Evolutionary conservation across 1,140 invertebrate genomes (phyloP).

Genomic region (Chrysomallon squamiferum): DNA sequence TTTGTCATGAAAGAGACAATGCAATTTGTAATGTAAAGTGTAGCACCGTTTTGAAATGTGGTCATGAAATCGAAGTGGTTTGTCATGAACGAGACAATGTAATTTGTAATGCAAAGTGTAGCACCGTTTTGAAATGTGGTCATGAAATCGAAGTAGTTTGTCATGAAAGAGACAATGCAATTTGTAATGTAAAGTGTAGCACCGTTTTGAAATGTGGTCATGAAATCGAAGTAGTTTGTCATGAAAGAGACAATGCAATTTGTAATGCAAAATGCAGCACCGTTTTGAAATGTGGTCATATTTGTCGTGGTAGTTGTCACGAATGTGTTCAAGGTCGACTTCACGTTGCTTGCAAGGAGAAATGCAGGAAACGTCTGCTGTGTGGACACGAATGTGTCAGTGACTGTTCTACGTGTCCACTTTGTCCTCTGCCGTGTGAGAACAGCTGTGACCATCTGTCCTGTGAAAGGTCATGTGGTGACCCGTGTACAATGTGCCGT

Average conservation of each 20-base stretch:
- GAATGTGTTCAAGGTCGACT: conserved; percentile 69
- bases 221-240: too few relatives aligned
- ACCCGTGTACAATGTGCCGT: conserved; percentile 68
- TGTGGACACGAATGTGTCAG: conserved; percentile 42
- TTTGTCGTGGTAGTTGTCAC: conserved; percentile 10
- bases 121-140: conserved; percentile 31
- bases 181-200: neutral
- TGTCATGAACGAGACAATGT: conserved; percentile 60
- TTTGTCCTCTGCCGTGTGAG: conserved; percentile 67
- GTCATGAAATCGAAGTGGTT: conserved; percentile 51
- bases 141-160: conserved; percentile 35
- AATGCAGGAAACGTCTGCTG: neutral
- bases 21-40: conserved; percentile 51
- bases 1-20: conserved; percentile 73
- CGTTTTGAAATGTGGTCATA: too few relatives aligned
- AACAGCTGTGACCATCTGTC: conserved; percentile 66
- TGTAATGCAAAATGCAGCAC: too few relatives aligned
- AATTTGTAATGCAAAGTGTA: neutral
- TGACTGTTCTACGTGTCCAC: conserved; percentile 64
- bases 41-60: conserved; percentile 54
- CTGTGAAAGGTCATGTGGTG: conserved; percentile 68
- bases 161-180: conserved; percentile 14
- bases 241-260: too few relatives aligned
- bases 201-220: conserved; percentile 12
- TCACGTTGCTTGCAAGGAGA: conserved; percentile 59